phyloP scores from a whole-genome alignment of 2,888 invertebrate genomes.

The Athetis lepigone region DNA sequence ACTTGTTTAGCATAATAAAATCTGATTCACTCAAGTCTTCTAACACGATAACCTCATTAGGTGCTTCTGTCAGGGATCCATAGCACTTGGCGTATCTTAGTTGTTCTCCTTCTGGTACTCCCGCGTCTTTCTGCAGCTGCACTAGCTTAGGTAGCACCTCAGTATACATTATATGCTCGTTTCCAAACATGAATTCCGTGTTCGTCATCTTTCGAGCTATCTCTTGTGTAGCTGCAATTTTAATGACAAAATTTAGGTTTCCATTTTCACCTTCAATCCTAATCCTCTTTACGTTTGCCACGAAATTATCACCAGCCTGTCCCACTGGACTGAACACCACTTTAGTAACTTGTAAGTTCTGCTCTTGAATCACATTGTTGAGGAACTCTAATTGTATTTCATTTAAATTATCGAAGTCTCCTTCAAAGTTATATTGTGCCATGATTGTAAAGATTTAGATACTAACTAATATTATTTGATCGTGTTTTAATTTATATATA shows the following conservation, averaged over 20 bases:
- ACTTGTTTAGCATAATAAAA: constrained; percentile 70
- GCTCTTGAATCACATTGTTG: constrained; percentile 67
- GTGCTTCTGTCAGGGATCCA: constrained; percentile 65
- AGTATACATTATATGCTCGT: constrained; percentile 72
- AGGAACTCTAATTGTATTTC: constrained; percentile 68
- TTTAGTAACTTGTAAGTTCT: constrained; percentile 63
- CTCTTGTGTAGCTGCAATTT: constrained; percentile 69
- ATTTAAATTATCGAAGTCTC: constrained; percentile 62
- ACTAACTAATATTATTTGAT: constrained; percentile 21
- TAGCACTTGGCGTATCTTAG: constrained; percentile 71
- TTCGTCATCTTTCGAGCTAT: constrained; percentile 54
- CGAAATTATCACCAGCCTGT: constrained; percentile 70
- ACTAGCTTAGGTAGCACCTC: constrained; percentile 70
- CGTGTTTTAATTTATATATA: constrained; percentile 31
- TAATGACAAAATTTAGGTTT: constrained; percentile 67
- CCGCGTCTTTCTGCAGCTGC: constrained; percentile 69
- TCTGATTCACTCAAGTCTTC: constrained; percentile 71
- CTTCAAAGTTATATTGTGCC: constrained; percentile 66
- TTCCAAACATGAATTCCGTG: constrained; percentile 61
- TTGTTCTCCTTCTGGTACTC: constrained; percentile 66
- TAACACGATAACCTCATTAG: constrained; percentile 71
- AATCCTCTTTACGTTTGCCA: constrained; percentile 66
- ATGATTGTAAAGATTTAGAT: constrained; percentile 42
- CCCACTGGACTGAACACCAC: constrained; percentile 68
- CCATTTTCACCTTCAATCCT: constrained; percentile 64